phyloP scores from a whole-genome alignment of 2,113 vertebrate species.

The Misgurnus anguillicaudatus region DNA sequence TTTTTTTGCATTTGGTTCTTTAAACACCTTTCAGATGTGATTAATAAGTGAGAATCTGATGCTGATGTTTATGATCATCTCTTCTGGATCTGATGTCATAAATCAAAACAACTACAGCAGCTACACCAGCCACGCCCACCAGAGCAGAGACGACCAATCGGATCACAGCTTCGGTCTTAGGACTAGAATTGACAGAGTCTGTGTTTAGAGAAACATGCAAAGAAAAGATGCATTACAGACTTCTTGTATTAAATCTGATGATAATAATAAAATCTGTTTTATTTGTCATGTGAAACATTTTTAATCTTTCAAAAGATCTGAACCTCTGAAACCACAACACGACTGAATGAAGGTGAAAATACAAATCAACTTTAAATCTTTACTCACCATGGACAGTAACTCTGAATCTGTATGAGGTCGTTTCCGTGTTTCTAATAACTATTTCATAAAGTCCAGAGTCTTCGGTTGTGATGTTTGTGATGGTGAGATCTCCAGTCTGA shows the following conservation, averaged over 20 bases:
- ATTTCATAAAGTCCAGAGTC: background rate
- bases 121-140: background rate
- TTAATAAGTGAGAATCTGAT: too few relatives aligned
- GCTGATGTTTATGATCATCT: background rate
- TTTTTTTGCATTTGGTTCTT: too few relatives aligned
- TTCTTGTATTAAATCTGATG: too few relatives aligned
- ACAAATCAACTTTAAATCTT: background rate
- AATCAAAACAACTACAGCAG: background rate
- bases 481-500: conserved; percentile 5
- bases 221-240: too few relatives aligned
- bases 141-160: conserved; percentile 1
- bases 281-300: too few relatives aligned
- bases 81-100: background rate
- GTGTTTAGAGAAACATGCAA: too few relatives aligned
- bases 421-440: background rate
- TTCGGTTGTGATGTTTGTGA: background rate
- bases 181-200: background rate
- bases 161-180: background rate
- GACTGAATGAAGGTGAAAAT: too few relatives aligned
- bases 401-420: background rate
- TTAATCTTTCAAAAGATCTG: too few relatives aligned
- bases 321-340: too few relatives aligned
- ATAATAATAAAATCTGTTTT: too few relatives aligned
- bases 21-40: too few relatives aligned
- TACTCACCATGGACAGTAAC: conserved; percentile 3